Base-by-base conservation (phyloP, 2,797 vertebrate species). In the Basileuterus tristriatus region DNA sequence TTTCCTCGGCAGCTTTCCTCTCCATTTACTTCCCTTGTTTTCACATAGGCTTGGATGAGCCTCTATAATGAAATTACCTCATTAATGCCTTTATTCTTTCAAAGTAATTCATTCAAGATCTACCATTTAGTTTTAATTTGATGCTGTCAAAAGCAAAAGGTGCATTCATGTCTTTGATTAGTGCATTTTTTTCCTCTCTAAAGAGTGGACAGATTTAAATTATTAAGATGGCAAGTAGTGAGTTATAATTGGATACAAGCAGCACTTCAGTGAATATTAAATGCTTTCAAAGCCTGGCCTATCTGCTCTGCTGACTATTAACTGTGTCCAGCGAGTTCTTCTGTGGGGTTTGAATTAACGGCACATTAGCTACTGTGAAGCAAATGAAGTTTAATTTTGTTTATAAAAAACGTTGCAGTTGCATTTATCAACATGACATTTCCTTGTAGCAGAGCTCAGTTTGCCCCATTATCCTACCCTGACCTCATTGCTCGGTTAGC, bases 201-300 rank as follows among this genome's bases (percentile, higher is more conserved):
- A 95, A 96, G 97, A 98, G 98, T 93, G 97, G 98, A 98, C 98
- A 98, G 99, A 98, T 99, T 99, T 99, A 99, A 99, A 99, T 99
- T 99, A 99, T 98, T 98, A 99, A 98, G 98, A 98, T 98, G 98
- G 98, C 98, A 97, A 98, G 98, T 98, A 98, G 99, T 97, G 98
- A 99, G 99, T 98, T 99, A 99, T 99, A 99, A 99, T 99, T 99
- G 98, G 99, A 98, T 98, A 98, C 98, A 99, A 99, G 99, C 98
- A 98, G 98, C 98, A 98, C 99, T 99, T 99, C 98, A 98, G 98
- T 94, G 98, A 98, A 99, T 99, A 99, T 98, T 98, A 98, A 98
- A 98, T 97, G 98, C 98, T 98, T 99, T 99, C 98, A 98, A 97
- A 98, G 98, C 95, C 95, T 72, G 80, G 49, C 97, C 97, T 97